A percentile compares a stretch with the other conserved stretches of the same genome.
phyloP scores from a whole-genome alignment of 2,888 invertebrate species.

The Ernsta delagoae region DNA sequence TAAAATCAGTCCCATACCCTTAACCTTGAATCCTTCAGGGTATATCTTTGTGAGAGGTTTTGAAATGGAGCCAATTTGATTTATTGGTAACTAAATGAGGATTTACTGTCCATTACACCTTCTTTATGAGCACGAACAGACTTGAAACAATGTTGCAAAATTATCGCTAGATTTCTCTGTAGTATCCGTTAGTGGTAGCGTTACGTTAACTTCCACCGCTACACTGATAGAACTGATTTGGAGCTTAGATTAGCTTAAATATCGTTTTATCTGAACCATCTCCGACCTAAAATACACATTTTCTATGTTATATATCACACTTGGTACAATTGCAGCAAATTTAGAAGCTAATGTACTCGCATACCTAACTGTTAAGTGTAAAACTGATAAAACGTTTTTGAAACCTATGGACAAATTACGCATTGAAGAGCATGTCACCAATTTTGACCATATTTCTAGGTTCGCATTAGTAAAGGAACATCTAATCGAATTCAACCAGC shows the following conservation, averaged over 20 bases:
- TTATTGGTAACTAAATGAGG: background rate
- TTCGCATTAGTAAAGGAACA: constrained; percentile 98
- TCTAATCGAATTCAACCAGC: constrained; percentile 98
- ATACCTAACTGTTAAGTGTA: background rate
- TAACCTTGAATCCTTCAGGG: too few relatives aligned
- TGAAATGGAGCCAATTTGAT: background rate
- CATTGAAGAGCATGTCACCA: too few relatives aligned
- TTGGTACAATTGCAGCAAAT: too few relatives aligned
- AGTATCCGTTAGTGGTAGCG: background rate
- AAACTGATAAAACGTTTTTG: background rate
- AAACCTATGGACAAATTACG: background rate
- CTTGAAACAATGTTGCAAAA: constrained; percentile 5
- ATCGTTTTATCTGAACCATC: too few relatives aligned
- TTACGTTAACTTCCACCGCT: background rate
- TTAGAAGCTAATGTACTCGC: too few relatives aligned
- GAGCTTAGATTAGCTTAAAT: too few relatives aligned
- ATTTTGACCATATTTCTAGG: constrained; percentile 79
- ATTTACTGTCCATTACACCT: background rate
- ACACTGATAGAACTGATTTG: too few relatives aligned
- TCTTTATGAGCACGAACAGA: background rate
- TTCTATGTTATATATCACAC: too few relatives aligned
- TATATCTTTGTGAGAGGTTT: background rate
- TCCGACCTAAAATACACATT: too few relatives aligned
- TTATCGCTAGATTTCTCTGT: background rate
- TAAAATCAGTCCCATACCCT: too few relatives aligned